Conservation (phyloP, 2,888 invertebrate genomes). For the Oithona nana region DNA sequence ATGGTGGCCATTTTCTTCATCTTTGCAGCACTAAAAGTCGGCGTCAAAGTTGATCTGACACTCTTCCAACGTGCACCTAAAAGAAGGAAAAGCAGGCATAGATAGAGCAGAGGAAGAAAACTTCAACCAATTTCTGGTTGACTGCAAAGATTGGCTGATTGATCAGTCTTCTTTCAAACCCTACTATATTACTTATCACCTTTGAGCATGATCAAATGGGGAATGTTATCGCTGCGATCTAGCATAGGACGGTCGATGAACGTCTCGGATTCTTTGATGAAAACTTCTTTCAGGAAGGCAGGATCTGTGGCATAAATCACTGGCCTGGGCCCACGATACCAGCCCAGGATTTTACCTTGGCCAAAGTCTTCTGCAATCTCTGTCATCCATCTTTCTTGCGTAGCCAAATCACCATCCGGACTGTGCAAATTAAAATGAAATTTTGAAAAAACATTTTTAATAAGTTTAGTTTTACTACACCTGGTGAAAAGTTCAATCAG, state of each 20-base stretch:
- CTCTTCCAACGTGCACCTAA: slow-evolving; percentile 30
- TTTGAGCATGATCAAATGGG: slow-evolving; percentile 1
- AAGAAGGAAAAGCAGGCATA: too few relatives aligned
- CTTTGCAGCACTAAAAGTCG: slow-evolving; percentile 32
- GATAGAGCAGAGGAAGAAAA: too few relatives aligned
- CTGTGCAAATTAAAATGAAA: too few relatives aligned
- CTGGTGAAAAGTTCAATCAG: background rate
- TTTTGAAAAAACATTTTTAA: too few relatives aligned
- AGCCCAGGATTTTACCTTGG: background rate
- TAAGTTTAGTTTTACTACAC: too few relatives aligned
- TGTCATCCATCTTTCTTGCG: background rate
- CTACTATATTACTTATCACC: too few relatives aligned
- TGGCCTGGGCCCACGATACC: background rate
- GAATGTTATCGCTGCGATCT: slow-evolving; percentile 8
- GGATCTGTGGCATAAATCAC: background rate
- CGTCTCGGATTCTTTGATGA: slow-evolving; percentile 24
- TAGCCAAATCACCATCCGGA: background rate
- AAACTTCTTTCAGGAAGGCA: slow-evolving; percentile 24
- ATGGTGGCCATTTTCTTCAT: slow-evolving; percentile 31
- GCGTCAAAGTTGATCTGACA: slow-evolving; percentile 31
- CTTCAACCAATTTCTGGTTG: too few relatives aligned
- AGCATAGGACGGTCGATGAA: slow-evolving; percentile 24
- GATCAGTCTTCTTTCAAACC: too few relatives aligned
- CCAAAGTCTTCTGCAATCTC: background rate
- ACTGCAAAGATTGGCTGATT: too few relatives aligned